These are phyloP conservation scores for Regulus satrapa DNA, from an alignment of 2,113 vertebrate species.

Conservation along the genomic window DNA sequence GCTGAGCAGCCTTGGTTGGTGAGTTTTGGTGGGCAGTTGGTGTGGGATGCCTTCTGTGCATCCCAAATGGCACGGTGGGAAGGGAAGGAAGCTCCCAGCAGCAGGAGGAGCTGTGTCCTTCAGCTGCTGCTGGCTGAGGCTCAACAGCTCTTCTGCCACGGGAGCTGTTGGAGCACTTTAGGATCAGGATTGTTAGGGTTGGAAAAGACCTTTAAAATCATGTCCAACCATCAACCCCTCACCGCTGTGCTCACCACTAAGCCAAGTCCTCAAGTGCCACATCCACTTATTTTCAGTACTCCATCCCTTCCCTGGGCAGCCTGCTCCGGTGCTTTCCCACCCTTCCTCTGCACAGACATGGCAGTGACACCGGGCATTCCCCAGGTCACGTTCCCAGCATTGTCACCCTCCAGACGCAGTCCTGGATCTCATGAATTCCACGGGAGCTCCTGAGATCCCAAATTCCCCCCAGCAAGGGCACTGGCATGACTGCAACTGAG, in stretches of 20 bases:
- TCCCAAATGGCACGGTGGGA: background rate
- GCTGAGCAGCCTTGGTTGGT: background rate
- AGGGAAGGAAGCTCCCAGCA: background rate
- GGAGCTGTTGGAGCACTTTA: background rate
- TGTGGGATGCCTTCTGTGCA: background rate
- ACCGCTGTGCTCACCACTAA: background rate
- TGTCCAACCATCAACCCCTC: background rate
- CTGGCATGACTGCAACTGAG: background rate
- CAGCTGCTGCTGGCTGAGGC: background rate
- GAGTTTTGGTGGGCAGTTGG: background rate
- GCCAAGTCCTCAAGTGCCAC: background rate
- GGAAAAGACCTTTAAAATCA: background rate
- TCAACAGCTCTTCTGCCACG: background rate
- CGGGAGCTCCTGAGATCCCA: background rate
- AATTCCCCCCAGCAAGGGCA: background rate
- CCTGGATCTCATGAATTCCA: background rate
- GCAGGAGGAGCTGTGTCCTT: background rate
- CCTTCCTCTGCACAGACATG: background rate
- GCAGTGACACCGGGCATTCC: too few relatives aligned
- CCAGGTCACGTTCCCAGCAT: background rate
- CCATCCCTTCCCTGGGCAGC: background rate
- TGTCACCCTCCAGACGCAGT: background rate
- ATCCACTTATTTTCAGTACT: background rate
- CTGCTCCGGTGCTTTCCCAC: background rate
- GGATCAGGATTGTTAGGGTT: fast-evolving